Conservation (phyloP, 2,113 vertebrate species). For the Thinocorus orbignyianus region DNA sequence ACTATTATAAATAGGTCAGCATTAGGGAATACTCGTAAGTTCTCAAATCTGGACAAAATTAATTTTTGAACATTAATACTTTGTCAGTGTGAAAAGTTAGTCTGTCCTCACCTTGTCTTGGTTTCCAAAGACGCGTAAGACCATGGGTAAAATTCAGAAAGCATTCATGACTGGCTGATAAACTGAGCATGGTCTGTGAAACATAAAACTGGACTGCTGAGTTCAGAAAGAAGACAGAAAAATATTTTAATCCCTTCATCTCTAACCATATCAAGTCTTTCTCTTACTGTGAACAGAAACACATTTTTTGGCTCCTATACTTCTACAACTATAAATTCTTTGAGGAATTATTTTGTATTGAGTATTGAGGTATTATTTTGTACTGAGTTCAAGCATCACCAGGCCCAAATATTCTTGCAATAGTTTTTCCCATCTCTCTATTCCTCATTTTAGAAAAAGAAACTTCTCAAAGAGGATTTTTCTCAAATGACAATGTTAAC, state of each 20-base stretch:
- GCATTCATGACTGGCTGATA: neutral
- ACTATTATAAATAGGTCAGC: neutral
- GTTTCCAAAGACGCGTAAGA: neutral
- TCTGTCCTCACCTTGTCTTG: neutral
- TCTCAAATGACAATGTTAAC: neutral
- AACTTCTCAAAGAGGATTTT: neutral
- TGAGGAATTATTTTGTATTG: neutral
- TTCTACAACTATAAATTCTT: neutral
- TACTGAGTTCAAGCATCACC: neutral
- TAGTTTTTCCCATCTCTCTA: neutral
- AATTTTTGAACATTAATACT: neutral
- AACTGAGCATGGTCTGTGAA: neutral
- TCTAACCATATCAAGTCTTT: neutral
- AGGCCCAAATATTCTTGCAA: neutral
- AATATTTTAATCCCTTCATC: neutral
- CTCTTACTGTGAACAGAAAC: neutral
- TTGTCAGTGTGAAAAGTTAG: neutral
- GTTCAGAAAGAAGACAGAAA: neutral
- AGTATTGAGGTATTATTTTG: neutral
- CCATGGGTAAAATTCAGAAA: neutral
- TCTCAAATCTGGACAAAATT: neutral
- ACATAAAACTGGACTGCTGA: neutral
- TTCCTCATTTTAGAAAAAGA: neutral
- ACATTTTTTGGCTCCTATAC: neutral
- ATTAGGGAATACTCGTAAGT: neutral